Conservation (phyloP, 1,140 invertebrate species). For the Plectrocnemia conspersa region DNA sequence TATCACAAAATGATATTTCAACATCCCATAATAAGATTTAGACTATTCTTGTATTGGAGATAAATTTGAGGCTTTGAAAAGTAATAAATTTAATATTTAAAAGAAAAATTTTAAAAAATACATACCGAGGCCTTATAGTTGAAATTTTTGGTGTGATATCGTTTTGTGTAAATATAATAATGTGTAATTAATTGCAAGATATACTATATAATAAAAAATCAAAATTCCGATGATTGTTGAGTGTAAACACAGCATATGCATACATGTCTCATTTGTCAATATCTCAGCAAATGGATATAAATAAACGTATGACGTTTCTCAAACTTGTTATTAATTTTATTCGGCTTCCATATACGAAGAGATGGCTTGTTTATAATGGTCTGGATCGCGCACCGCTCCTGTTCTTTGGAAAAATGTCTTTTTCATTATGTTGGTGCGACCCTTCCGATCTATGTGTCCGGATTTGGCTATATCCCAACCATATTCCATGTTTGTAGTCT, state of each 20-base stretch:
- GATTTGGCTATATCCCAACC: conserved; percentile 42
- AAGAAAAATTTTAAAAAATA: too few species aligned
- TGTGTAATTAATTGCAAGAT: conserved; percentile 34
- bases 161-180: too few species aligned
- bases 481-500: conserved; percentile 44
- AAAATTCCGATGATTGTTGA: conserved; percentile 5
- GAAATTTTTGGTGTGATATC: too few species aligned
- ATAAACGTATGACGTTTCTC: too few species aligned
- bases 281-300: conserved; percentile 40
- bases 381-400: conserved; percentile 43
- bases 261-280: not conserved
- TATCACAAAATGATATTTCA: too few species aligned
- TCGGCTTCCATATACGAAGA: conserved; percentile 37
- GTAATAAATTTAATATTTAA: too few species aligned
- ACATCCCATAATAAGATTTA: too few species aligned
- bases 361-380: conserved; percentile 40
- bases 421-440: conserved; percentile 41
- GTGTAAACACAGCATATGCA: not conserved
- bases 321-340: too few species aligned
- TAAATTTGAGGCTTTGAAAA: too few species aligned
- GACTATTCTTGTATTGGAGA: too few species aligned
- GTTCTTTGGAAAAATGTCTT: conserved; percentile 46
- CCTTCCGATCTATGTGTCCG: conserved; percentile 39
- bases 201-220: not conserved
- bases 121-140: too few species aligned